These are phyloP conservation scores for Lochmaea capreae DNA, from an alignment of 2,888 invertebrate species.

Conservation along the genomic window DNA sequence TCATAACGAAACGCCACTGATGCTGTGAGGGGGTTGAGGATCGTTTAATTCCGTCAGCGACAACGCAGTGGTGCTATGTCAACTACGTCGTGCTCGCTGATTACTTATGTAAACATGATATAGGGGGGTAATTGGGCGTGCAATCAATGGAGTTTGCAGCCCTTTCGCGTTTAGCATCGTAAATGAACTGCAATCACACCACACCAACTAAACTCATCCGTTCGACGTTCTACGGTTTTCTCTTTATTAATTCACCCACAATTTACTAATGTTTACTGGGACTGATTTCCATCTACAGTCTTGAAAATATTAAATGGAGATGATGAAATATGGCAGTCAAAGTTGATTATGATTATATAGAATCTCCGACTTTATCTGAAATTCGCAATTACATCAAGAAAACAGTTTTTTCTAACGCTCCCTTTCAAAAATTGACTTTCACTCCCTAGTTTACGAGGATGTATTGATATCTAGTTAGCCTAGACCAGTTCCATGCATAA, in stretches of 20 bases:
- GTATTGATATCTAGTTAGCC: too few relatives aligned
- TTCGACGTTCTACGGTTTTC: conserved; percentile 34
- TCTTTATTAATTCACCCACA: conserved; percentile 47
- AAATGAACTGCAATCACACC: conserved; percentile 59
- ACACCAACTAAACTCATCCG: conserved; percentile 48
- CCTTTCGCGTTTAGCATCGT: conserved; percentile 61
- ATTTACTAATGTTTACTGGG: conserved; percentile 44
- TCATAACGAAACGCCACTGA: conserved; percentile 32
- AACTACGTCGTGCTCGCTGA: conserved; percentile 62
- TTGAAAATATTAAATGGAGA: conserved; percentile 28
- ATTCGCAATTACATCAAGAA: neutral
- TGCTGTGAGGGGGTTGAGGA: conserved; percentile 53
- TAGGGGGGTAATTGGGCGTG: conserved; percentile 67
- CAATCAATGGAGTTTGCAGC: conserved; percentile 66
- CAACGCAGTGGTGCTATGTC: conserved; percentile 60
- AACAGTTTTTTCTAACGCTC: neutral
- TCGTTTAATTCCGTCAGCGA: conserved; percentile 65
- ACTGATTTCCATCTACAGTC: conserved; percentile 31
- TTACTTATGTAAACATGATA: conserved; percentile 68
- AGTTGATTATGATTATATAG: conserved; percentile 1
- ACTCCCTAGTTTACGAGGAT: too few relatives aligned
- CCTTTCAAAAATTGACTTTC: too few relatives aligned
- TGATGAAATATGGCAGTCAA: conserved; percentile 33
- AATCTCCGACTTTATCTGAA: neutral
- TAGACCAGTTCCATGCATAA: too few relatives aligned